A percentile compares a stretch with the other conserved stretches of the same genome.
phyloP scores from a whole-genome alignment of 2,888 invertebrate genomes.

The Gastracanthus pulcherrimus region DNA sequence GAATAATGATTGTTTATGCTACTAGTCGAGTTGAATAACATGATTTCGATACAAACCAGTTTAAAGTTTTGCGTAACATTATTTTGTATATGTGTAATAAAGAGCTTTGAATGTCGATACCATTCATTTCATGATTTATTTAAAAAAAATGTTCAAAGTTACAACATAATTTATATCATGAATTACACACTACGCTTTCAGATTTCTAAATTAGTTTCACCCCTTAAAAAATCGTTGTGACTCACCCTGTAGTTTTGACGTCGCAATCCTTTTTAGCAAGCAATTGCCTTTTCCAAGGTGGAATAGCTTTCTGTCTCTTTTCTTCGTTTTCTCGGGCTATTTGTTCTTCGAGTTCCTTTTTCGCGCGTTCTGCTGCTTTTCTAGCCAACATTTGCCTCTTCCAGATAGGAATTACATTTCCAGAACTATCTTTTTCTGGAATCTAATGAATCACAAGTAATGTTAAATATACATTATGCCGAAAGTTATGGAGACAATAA shows the following conservation, averaged over 20 bases:
- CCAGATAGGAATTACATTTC: constrained; percentile 95
- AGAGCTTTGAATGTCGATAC: too few species aligned
- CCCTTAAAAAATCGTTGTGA: too few species aligned
- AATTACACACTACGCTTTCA: too few species aligned
- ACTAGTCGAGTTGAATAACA: too few species aligned
- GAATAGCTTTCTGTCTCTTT: constrained; percentile 90
- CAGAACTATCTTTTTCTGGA: constrained; percentile 92
- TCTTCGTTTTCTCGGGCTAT: constrained; percentile 91
- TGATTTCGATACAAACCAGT: too few species aligned
- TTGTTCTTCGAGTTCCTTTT: constrained; percentile 93
- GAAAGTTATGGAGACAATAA: not conserved
- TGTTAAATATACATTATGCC: not conserved
- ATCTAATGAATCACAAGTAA: constrained; percentile 82
- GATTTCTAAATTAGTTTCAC: not conserved
- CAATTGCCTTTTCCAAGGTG: constrained; percentile 96
- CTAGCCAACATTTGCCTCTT: constrained; percentile 97
- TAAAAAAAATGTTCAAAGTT: too few species aligned
- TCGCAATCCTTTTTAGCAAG: constrained; percentile 87
- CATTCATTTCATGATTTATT: too few species aligned
- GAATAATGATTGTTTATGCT: too few species aligned
- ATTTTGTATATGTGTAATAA: too few species aligned
- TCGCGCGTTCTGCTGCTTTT: constrained; percentile 95
- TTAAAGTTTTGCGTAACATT: too few species aligned
- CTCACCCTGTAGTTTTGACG: constrained; percentile 29
- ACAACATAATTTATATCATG: too few species aligned